Percentiles rank a stretch among this genome's conserved stretches.
Evolutionary conservation across 2,888 invertebrate genomes (phyloP).

Genomic region (Helobdella robusta): DNA sequence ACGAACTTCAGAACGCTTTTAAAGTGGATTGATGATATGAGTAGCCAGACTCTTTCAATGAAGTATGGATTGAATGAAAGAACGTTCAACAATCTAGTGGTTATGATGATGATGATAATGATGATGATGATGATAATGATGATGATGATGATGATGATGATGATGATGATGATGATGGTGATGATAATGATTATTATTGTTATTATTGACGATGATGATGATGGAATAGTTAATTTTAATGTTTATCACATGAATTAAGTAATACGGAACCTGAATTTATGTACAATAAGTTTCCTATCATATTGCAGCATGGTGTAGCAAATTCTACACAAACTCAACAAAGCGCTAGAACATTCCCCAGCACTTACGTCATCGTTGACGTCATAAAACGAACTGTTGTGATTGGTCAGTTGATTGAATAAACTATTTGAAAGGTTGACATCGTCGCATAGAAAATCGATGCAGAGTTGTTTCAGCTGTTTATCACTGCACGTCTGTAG

Average conservation of each 20-base stretch:
- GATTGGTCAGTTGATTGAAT: background rate
- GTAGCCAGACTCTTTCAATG: constrained; percentile 65
- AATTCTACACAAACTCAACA: constrained; percentile 64
- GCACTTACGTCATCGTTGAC: constrained; percentile 53
- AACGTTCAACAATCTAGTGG: constrained; percentile 62
- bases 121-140: too few species aligned
- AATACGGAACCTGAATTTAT: constrained; percentile 66
- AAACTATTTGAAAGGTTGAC: background rate
- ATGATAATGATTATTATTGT: too few species aligned
- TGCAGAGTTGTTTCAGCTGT: background rate
- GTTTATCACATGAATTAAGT: background rate
- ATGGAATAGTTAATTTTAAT: too few species aligned
- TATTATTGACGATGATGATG: too few species aligned
- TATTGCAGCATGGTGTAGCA: constrained; percentile 75
- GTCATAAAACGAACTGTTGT: constrained; percentile 57
- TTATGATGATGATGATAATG: constrained; percentile 6
- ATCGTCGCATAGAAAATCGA: constrained; percentile 11
- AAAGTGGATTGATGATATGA: constrained; percentile 2
- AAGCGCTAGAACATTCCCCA: constrained; percentile 48
- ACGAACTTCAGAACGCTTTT: background rate
- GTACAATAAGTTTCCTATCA: constrained; percentile 64
- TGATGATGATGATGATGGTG: too few species aligned
- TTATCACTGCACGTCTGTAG: background rate
- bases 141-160: too few species aligned
- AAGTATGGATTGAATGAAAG: constrained; percentile 70